A percentile compares a stretch with the other conserved stretches of the same genome.
phyloP scores from a whole-genome alignment of 2,113 vertebrate genomes.

The Leucosticte australis region DNA sequence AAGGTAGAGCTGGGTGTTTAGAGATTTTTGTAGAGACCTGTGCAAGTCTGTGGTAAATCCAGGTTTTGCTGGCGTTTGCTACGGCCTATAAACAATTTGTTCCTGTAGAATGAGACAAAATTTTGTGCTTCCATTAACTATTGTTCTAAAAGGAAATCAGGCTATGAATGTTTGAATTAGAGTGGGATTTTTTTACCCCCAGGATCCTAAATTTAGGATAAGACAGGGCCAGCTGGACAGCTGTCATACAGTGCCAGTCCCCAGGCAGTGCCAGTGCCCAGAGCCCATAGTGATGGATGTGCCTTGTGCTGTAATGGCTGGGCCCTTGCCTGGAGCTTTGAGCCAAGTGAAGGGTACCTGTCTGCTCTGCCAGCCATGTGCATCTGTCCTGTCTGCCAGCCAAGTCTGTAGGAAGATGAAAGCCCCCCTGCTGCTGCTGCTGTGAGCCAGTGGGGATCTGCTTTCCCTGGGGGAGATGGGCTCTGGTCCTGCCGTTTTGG shows the following conservation, averaged over 20 bases:
- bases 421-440: background rate
- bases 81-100: background rate
- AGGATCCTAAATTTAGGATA: background rate
- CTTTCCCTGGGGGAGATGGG: background rate
- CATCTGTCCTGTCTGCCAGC: background rate
- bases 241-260: background rate
- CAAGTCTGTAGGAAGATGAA: background rate
- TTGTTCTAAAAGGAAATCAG: background rate
- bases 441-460: background rate
- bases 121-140: background rate
- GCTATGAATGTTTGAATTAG: background rate
- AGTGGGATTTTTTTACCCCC: background rate
- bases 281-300: background rate
- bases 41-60: background rate
- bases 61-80: background rate
- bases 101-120: background rate
- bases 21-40: background rate
- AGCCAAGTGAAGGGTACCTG: background rate
- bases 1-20: background rate
- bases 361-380: background rate
- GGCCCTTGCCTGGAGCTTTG: background rate
- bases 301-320: background rate
- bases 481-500: background rate
- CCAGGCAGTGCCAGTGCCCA: background rate
- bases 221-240: background rate